phyloP scores from a whole-genome alignment of 2,113 vertebrate genomes.

The Panthera tigris region DNA sequence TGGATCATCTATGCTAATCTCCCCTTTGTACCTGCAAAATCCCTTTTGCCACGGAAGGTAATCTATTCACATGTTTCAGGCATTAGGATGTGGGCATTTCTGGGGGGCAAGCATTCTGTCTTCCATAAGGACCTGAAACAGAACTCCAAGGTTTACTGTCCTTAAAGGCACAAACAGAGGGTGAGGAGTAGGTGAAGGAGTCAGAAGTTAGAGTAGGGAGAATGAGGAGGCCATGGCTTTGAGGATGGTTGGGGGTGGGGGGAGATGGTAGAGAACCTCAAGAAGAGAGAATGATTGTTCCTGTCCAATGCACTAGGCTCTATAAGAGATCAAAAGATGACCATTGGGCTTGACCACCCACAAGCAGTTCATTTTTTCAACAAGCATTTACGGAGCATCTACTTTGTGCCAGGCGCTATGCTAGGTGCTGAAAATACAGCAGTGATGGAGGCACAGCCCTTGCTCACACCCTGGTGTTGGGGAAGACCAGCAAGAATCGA shows the following conservation, averaged over 20 bases:
- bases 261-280: not conserved
- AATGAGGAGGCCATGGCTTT: not conserved
- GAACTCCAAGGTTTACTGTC: not conserved
- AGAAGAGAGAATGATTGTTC: not conserved
- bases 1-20: not conserved
- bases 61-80: not conserved
- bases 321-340: not conserved
- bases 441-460: not conserved
- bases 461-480: not conserved
- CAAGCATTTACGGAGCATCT: not conserved
- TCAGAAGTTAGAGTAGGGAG: not conserved
- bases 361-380: not conserved
- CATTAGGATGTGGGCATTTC: not conserved
- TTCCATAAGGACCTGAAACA: not conserved
- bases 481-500: not conserved
- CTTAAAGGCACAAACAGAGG: not conserved
- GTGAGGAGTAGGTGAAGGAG: not conserved
- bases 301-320: not conserved
- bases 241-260: not conserved
- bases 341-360: not conserved
- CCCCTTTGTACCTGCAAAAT: not conserved
- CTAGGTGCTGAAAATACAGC: not conserved
- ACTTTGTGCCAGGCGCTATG: not conserved
- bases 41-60: not conserved
- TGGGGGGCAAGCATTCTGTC: not conserved